Percentiles rank a stretch among this genome's conserved stretches.
Conservation (phyloP, 1,140 invertebrate species). For the Belonocnema kinseyi region DNA sequence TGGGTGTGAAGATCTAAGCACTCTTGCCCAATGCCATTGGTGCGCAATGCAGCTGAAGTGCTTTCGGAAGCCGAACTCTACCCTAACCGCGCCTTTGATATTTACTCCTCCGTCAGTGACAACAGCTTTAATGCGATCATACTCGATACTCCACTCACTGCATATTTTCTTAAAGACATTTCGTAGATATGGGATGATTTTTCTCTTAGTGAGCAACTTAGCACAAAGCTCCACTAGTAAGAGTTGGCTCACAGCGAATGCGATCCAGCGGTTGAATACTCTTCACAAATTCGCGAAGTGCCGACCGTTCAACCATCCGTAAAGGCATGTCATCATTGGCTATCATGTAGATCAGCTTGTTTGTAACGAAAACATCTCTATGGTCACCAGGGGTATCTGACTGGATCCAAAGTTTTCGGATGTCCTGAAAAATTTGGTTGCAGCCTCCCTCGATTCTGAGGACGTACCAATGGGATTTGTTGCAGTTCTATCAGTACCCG, state of each 20-base stretch:
- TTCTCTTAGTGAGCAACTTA: not conserved
- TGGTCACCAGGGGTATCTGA: not conserved
- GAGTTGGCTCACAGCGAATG: not conserved
- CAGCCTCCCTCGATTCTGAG: too few species aligned
- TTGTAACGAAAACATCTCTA: not conserved
- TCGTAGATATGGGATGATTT: not conserved
- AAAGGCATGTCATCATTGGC: not conserved
- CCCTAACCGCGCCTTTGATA: conserved; percentile 35
- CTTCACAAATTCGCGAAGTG: not conserved
- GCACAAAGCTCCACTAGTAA: not conserved
- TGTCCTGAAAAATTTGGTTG: too few species aligned
- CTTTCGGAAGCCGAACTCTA: conserved; percentile 27
- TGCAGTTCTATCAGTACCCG: too few species aligned
- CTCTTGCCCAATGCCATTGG: not conserved
- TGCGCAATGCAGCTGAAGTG: not conserved
- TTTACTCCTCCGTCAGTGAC: conserved; percentile 37
- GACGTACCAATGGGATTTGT: too few species aligned
- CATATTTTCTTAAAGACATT: conserved; percentile 18
- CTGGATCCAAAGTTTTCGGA: too few species aligned
- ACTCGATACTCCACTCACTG: conserved; percentile 13
- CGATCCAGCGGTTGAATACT: not conserved
- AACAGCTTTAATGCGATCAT: conserved; percentile 10
- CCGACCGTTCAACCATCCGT: not conserved
- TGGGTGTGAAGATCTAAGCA: not conserved
- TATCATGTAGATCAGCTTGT: not conserved